phyloP scores from a whole-genome alignment of 2,797 vertebrate species.

The Propithecus deckenii region DNA sequence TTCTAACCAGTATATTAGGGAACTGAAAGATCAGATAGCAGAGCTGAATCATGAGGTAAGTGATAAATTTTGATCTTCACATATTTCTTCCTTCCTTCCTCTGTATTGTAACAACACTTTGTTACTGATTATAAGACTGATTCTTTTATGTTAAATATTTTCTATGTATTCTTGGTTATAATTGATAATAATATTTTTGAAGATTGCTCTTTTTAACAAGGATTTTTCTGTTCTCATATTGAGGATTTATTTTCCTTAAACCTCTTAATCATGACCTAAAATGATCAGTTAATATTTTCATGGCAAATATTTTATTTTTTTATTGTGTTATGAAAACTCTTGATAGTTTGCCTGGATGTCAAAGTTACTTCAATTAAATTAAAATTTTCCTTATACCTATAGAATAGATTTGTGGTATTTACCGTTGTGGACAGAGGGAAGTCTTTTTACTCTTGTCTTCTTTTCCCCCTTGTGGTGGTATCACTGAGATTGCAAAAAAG shows the following conservation, averaged over 20 bases:
- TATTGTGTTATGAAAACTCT: conserved; percentile 17
- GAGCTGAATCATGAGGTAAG: conserved; percentile 97
- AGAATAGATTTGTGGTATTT: conserved; percentile 70
- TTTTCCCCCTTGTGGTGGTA: conserved; percentile 59
- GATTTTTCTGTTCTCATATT: conserved; percentile 11
- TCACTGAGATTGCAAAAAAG: conserved; percentile 87
- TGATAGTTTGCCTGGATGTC: conserved; percentile 53
- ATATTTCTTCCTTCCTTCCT: conserved; percentile 73
- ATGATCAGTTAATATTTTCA: conserved; percentile 29
- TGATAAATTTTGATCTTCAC: conserved; percentile 75
- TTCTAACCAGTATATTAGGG: conserved; percentile 95
- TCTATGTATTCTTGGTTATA: conserved; percentile 37
- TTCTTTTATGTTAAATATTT: conserved; percentile 48
- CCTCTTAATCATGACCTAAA: background rate
- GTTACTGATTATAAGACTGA: conserved; percentile 53
- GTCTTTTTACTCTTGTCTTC: conserved; percentile 57
- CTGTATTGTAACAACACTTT: conserved; percentile 43
- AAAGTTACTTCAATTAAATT: conserved; percentile 58
- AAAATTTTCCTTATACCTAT: conserved; percentile 41
- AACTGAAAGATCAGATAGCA: conserved; percentile 96
- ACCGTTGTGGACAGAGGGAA: conserved; percentile 66
- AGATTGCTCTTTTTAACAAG: background rate
- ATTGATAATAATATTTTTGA: conserved; percentile 40
- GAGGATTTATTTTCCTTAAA: conserved; percentile 5
- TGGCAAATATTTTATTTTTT: background rate